Evolutionary conservation across 2,888 invertebrate species (phyloP), one percentile per base, ranked within the genome.

Genomic region (Lasioglossum morio): DNA sequence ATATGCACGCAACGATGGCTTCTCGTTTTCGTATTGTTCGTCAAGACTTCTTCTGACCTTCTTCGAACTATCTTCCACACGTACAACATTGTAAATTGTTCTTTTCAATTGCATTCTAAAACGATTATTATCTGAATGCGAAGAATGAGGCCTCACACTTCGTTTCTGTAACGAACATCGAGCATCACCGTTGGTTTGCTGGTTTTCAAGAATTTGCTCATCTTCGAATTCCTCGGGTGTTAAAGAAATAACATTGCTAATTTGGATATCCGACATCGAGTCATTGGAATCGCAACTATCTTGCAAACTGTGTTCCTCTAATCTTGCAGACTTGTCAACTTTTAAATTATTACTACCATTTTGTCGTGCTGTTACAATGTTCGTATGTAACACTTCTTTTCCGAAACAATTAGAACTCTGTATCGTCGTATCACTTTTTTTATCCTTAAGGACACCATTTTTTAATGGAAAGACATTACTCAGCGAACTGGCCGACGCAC

Each of bases 161-260:
- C 4, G 23, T n/a, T 16, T 69, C 19, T 77, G 30, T n/a, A 16
- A n/a, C 4, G 27, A 34, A 27, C 43, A 74, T 34, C 69, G 53
- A 40, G 14, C 3, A 23, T 30, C 48, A n/a, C 12, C 12, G n/a
- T 72, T 30, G 1, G 12, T 23, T 27, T 60, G 7, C 12, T 19
- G 34, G 23, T 66, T 34, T 16, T 83, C 72, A 19, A 40, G 1
- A 30, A 87, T 89, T 23, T 90, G 75, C 4, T 81, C 88, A 19
- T 37, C 89, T 2, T 88, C 90, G 72, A 93, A 94, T n/a, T 88
- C 91, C 77, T 94, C 92, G 0, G 89, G 89, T 4, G 92, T 85
- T 43, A 94, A 72, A 2, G 94, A 94, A 16, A 92, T 90, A 4
- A 94, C 92, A 30, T 93, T 93, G 10, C 86, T 91, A 46, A 94